phyloP scores from a whole-genome alignment of 2,888 invertebrate species.

The Dolomedes plantarius region DNA sequence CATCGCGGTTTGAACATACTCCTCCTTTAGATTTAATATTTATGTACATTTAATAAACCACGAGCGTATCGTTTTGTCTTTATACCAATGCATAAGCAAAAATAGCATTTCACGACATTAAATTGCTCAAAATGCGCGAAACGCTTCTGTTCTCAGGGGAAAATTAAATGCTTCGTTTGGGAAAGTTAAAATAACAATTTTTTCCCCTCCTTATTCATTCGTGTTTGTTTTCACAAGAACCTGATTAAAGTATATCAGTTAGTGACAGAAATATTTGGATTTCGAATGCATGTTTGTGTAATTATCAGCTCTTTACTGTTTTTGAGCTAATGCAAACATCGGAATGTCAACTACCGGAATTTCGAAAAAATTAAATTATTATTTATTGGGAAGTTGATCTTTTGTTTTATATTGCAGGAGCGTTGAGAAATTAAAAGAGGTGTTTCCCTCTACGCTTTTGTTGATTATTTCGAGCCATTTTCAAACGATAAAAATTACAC shows the following conservation, averaged over 20 bases:
- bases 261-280: background rate
- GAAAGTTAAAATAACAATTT: conserved; percentile 8
- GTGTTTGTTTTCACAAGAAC: background rate
- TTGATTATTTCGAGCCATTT: too few species aligned
- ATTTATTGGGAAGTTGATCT: too few species aligned
- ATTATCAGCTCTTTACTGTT: background rate
- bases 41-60: too few species aligned
- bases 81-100: background rate
- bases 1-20: too few species aligned
- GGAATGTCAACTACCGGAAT: too few species aligned
- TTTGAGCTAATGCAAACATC: too few species aligned
- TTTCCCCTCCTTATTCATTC: background rate
- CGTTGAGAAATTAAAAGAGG: too few species aligned
- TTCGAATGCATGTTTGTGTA: background rate
- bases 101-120: background rate
- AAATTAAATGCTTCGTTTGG: background rate
- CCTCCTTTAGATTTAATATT: too few species aligned
- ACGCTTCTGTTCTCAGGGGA: background rate
- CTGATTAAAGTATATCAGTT: background rate
- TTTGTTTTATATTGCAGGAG: too few species aligned
- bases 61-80: background rate
- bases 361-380: too few species aligned
- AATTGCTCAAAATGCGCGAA: background rate
- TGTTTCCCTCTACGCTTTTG: too few species aligned
- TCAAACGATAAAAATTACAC: too few species aligned